Base-by-base conservation (phyloP, 2,888 invertebrate species). In the Stenurella melanura region DNA sequence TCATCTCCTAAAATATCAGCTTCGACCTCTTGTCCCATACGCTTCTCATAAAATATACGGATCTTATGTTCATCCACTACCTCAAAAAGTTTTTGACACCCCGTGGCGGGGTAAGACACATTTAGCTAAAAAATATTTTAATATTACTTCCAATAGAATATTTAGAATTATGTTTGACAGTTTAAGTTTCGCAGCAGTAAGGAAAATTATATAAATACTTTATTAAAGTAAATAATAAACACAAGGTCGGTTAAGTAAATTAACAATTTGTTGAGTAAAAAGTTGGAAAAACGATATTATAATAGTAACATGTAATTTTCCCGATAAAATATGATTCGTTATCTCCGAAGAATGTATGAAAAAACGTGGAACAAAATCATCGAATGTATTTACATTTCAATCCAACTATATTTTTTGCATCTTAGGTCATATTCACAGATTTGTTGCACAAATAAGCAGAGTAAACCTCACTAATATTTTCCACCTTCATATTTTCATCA, bases 51-150 rank as follows among this genome's bases (percentile, higher is more conserved):
- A 92, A 99, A 99, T 84, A 97, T 95, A 87, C 98, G 94, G 85
- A 99, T 92, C 92, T 98, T 98, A 90, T 97, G 97, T 91, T 99
- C 99, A 92, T 99, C 99, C 81, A 97, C 96, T 84, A 99, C 95
- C 91, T 99, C 99, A 90, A 99, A 95, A 81, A 98, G 92, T 91
- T 99, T 99, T 91, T 99, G 99, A 90, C 97, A 97, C 91, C 99
- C 99, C 92, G 98, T 98, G 79, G 97, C 97, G 91, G 99, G 99
- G 93, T 93, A 98, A 64, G 98, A 97, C 88, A 99, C 96, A 94
- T 99, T 99, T 88, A 99, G 92, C 98, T 99, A n/a, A 50, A 50
- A 26, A 50, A 50, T 12, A 15, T 12, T 0, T 34, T 34, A 34
- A 9, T 34, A 34, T 34, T 34, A 34, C 7, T 34, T 34, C 7